Evolutionary conservation across 2,888 invertebrate genomes (phyloP).

Genomic region (Proisotoma minuta): DNA sequence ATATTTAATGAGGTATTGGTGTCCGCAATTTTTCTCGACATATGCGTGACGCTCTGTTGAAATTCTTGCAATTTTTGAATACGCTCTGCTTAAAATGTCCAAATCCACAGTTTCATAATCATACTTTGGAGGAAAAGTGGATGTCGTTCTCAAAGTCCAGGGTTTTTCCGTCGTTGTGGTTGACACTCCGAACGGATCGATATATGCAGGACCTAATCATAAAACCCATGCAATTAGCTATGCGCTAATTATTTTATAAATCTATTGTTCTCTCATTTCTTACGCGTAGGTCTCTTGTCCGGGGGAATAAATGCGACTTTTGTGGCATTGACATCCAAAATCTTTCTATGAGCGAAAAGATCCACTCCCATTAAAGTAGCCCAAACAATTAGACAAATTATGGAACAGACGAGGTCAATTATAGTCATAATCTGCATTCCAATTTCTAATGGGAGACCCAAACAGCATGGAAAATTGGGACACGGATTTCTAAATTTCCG

Average conservation of each 20-base stretch:
- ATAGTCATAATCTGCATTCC: not conserved
- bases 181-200: not conserved
- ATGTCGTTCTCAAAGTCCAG: not conserved
- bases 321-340: not conserved
- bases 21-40: not conserved
- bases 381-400: not conserved
- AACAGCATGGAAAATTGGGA: conserved; percentile 4
- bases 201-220: too few species aligned
- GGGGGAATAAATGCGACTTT: not conserved
- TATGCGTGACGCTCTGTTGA: not conserved
- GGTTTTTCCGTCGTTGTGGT: not conserved
- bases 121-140: not conserved
- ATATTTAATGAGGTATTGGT: not conserved
- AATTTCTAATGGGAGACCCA: not conserved
- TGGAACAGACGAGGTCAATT: not conserved
- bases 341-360: not conserved
- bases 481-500: too few species aligned
- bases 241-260: too few species aligned
- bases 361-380: not conserved
- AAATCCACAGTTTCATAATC: not conserved
- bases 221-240: too few species aligned
- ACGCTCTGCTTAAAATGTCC: not conserved
- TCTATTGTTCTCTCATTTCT: too few species aligned
- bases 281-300: too few species aligned
- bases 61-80: conserved; percentile 3